phyloP scores from a whole-genome alignment of 2,797 vertebrate species.

The Erpetoichthys calabaricus region DNA sequence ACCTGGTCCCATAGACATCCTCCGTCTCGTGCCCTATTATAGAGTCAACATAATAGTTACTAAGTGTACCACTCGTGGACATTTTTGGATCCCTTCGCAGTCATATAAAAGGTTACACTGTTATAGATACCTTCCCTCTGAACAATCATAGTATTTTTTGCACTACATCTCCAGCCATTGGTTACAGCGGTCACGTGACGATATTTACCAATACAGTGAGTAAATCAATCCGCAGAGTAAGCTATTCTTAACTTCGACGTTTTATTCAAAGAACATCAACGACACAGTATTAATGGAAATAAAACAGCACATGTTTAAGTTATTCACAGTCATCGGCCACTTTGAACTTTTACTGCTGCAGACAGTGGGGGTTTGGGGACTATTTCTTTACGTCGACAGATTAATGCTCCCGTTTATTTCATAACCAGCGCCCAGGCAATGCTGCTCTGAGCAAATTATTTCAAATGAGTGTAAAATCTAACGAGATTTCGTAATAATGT shows the following conservation, averaged over 20 bases:
- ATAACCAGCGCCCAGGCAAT: constrained; percentile 19
- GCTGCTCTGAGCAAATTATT: constrained; percentile 28
- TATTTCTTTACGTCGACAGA: constrained; percentile 47
- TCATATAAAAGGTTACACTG: constrained; percentile 87
- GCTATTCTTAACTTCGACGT: constrained; percentile 42
- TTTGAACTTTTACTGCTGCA: constrained; percentile 18
- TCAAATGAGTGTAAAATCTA: constrained; percentile 35
- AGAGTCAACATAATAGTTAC: constrained; percentile 94
- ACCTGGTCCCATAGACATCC: constrained; percentile 79
- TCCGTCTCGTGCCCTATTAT: constrained; percentile 86
- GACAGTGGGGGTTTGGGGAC: constrained; percentile 38
- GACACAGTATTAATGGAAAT: constrained; percentile 2
- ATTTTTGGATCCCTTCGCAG: constrained; percentile 78
- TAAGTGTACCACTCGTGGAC: constrained; percentile 88
- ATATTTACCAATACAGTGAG: constrained; percentile 98
- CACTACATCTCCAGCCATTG: constrained; percentile 91
- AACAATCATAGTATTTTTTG: constrained; percentile 96
- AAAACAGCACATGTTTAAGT: constrained; percentile 7
- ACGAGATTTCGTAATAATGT: constrained; percentile 38
- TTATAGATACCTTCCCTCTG: constrained; percentile 83
- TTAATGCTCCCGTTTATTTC: constrained; percentile 22
- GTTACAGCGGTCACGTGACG: constrained; percentile 96
- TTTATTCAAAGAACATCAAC: constrained; percentile 19
- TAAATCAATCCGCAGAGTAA: constrained; percentile 87
- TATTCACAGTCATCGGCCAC: background rate